These are phyloP conservation scores for Austrofundulus limnaeus DNA, from an alignment of 2,113 vertebrate species.

Conservation along the genomic window DNA sequence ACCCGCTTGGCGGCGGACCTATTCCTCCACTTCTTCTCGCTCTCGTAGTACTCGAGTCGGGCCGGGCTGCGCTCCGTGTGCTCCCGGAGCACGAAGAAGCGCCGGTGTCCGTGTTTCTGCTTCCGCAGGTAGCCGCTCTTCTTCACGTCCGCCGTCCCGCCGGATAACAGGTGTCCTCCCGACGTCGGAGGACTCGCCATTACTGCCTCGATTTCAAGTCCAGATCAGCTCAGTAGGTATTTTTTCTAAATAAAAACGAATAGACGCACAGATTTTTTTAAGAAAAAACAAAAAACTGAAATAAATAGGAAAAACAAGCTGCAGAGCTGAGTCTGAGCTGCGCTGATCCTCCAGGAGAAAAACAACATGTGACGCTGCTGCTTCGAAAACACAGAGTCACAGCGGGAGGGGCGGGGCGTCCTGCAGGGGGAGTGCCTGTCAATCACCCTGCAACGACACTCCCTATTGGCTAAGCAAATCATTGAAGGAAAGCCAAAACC, in stretches of 20 bases:
- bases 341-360: conserved; percentile 85
- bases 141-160: conserved; percentile 79
- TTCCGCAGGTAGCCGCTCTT: conserved; percentile 96
- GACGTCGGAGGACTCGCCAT: conserved; percentile 82
- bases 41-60: conserved; percentile 95
- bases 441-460: conserved; percentile 13
- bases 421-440: conserved; percentile 68
- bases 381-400: conserved; percentile 76
- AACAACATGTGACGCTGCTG: conserved; percentile 93
- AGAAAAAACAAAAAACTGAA: no score
- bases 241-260: neutral
- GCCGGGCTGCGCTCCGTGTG: conserved; percentile 80
- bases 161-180: conserved; percentile 72
- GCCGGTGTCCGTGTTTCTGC: conserved; percentile 94
- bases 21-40: conserved; percentile 96
- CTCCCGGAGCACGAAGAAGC: conserved; percentile 93
- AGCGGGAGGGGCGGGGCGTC: conserved; percentile 62
- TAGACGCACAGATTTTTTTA: no score
- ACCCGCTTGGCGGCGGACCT: conserved; percentile 91
- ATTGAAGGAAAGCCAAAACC: conserved; percentile 19
- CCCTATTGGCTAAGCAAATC: conserved; percentile 47
- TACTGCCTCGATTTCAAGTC: conserved; percentile 24
- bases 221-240: no score
- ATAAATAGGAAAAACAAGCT: no score
- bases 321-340: conserved; percentile 51